Conservation (phyloP, 2,888 invertebrate genomes). For the Protodeltote pygarga region DNA sequence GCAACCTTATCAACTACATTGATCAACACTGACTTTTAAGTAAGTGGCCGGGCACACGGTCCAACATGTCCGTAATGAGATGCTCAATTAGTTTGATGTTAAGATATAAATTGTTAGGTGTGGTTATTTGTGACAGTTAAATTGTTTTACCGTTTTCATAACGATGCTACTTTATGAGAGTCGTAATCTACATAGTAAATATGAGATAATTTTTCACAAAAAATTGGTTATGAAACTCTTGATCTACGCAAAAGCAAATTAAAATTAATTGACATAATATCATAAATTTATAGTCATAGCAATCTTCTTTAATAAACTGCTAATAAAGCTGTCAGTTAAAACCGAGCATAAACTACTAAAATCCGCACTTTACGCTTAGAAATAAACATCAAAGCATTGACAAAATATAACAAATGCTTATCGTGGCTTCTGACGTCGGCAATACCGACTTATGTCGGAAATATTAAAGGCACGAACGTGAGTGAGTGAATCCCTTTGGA, state of each 20-base stretch:
- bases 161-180: too few relatives aligned
- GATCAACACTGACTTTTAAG: slow-evolving; percentile 27
- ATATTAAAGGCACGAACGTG: slow-evolving; percentile 18
- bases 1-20: slow-evolving; percentile 41
- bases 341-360: slow-evolving; percentile 16
- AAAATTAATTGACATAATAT: slow-evolving; percentile 22
- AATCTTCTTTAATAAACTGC: slow-evolving; percentile 17
- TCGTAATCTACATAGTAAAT: too few relatives aligned
- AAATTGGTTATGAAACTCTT: slow-evolving; percentile 17
- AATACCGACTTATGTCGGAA: slow-evolving; percentile 16
- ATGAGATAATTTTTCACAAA: slow-evolving; percentile 9
- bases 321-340: slow-evolving; percentile 36
- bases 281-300: slow-evolving; percentile 17
- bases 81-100: slow-evolving; percentile 24
- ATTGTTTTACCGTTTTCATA: too few relatives aligned
- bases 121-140: too few relatives aligned
- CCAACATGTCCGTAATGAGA: slow-evolving; percentile 29
- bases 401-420: slow-evolving; percentile 39
- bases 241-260: slow-evolving; percentile 8
- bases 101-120: slow-evolving; percentile 14
- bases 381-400: slow-evolving; percentile 42
- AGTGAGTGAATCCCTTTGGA: slow-evolving; percentile 19
- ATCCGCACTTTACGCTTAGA: slow-evolving; percentile 27
- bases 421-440: slow-evolving; percentile 24
- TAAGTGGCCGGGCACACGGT: slow-evolving; percentile 27